Evolutionary conservation across 2,888 invertebrate genomes (phyloP).

Genomic region (Cantharis rustica): DNA sequence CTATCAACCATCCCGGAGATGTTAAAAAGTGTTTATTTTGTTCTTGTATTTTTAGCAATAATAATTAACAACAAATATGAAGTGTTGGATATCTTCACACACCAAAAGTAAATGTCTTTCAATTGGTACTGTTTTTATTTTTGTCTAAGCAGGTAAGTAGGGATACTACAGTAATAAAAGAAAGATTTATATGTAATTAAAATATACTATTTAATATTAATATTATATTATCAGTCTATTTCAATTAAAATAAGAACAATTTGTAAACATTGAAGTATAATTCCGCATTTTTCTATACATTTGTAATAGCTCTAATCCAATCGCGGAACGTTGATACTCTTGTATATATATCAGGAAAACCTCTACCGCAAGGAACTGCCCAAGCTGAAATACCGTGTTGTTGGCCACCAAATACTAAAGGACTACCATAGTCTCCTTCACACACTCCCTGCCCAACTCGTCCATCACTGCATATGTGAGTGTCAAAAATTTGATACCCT

Average conservation of each 20-base stretch:
- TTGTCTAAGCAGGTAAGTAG: no score
- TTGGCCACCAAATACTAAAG: neutral
- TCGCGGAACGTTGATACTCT: neutral
- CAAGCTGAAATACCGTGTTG: neutral
- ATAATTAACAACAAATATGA: no score
- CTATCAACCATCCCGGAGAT: no score
- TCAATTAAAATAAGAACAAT: neutral
- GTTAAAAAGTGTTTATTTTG: no score
- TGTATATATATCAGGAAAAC: neutral
- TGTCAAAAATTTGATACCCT: neutral
- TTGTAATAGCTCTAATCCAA: neutral
- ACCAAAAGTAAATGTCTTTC: no score
- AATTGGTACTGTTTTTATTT: no score
- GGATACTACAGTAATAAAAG: no score
- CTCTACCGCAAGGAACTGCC: neutral
- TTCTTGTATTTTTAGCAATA: no score
- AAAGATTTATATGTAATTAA: no score
- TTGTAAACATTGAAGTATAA: neutral
- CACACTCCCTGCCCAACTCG: neutral
- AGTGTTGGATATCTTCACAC: no score
- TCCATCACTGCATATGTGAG: neutral
- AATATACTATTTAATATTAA: no score
- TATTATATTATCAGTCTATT: neutral
- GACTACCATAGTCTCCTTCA: neutral
- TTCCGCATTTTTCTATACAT: neutral